phyloP scores from a whole-genome alignment of 2,113 vertebrate genomes.

The Cottus gobio region DNA sequence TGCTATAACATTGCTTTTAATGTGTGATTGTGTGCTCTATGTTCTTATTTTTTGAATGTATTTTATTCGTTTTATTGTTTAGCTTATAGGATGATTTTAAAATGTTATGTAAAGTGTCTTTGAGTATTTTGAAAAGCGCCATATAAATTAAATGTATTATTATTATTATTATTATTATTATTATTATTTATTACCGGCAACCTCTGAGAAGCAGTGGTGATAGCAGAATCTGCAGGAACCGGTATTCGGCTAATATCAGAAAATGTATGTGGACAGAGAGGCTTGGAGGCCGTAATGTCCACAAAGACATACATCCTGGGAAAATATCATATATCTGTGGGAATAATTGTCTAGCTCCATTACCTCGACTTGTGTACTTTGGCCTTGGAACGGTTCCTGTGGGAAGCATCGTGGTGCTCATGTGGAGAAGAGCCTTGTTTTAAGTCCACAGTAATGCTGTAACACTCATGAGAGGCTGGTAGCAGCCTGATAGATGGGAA shows the following conservation, averaged over 20 bases:
- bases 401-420: not conserved
- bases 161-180: no score
- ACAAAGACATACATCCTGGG: not conserved
- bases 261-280: conserved; percentile 23
- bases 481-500: not conserved
- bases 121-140: no score
- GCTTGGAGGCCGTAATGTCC: not conserved
- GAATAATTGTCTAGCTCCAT: conserved; percentile 8
- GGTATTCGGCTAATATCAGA: not conserved
- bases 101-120: no score
- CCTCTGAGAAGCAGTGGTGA: conserved; percentile 5
- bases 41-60: no score
- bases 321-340: not conserved
- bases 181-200: no score
- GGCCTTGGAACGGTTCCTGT: not conserved
- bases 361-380: not conserved
- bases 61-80: no score
- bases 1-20: no score
- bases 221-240: conserved; percentile 5
- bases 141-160: no score
- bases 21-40: no score
- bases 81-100: no score
- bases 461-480: not conserved
- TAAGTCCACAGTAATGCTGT: not conserved
- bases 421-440: not conserved